Conservation (phyloP, 2,888 invertebrate genomes). For the Junonia oenone region DNA sequence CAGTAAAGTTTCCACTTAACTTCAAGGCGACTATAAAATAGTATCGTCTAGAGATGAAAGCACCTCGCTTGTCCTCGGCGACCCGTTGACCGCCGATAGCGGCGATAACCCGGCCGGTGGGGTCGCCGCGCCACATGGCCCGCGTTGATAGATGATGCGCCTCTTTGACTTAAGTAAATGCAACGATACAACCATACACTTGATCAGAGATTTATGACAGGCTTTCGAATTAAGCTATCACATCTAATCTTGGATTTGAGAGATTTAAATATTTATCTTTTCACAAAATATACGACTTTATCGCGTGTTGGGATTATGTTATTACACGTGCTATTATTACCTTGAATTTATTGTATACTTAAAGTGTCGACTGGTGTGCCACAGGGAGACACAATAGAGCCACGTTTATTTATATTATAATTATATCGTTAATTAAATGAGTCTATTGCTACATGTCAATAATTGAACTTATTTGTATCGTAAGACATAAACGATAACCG, state of each 20-base stretch:
- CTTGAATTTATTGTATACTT: not conserved
- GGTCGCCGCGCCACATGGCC: conserved; percentile 28
- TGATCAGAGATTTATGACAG: not conserved
- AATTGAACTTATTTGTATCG: conserved; percentile 29
- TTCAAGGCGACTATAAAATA: conserved; percentile 17
- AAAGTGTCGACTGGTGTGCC: not conserved
- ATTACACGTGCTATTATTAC: not conserved
- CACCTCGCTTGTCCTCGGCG: conserved; percentile 28
- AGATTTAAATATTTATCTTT: not conserved
- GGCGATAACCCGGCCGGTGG: conserved; percentile 32
- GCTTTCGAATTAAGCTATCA: not conserved
- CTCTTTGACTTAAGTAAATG: no score
- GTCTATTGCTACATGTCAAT: conserved; percentile 19
- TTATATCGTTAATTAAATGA: conserved; percentile 15
- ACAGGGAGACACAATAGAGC: not conserved
- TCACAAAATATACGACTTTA: not conserved
- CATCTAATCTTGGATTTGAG: not conserved
- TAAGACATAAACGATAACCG: conserved; percentile 17
- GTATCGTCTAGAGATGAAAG: conserved; percentile 34
- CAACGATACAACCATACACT: not conserved
- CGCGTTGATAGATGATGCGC: conserved; percentile 9
- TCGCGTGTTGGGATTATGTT: not conserved
- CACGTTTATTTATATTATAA: conserved; percentile 18
- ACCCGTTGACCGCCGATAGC: conserved; percentile 32
- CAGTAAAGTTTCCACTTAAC: conserved; percentile 13